Evolutionary conservation across 2,888 invertebrate species (phyloP), one percentile per base, ranked within the genome.

Genomic region (Dryadula phaetusa): DNA sequence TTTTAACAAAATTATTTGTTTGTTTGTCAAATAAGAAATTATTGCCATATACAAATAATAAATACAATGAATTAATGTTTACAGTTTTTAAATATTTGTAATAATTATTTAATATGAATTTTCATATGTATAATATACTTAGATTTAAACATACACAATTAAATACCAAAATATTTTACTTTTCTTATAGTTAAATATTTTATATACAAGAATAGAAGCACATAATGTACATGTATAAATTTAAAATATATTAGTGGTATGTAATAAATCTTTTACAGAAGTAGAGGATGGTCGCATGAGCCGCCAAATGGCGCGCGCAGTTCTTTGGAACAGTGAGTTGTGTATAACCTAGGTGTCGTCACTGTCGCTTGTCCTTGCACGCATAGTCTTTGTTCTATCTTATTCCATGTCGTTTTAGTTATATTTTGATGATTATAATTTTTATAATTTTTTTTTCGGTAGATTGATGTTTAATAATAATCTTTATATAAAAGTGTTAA

Each of bases 281-380:
- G 94, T 95, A 85, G 96, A 97, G 86, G 97, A 97, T 88, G 95
- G 95, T 83, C 95, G 96, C 82, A 95, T 96, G 93, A 95, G 95
- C 83, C 95, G 95, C 83, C 96, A 96, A 86, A 95, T 96, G 93
- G 94, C 94, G 76, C 94, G 96, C 81, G 96, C 96, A 83, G 96
- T 97, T 81, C 94, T 97, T 76, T 97, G 97, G 96, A 96, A 96
- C 93, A 96, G 97, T 96, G 94, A 96, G 96, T 95, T 82, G 69
- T 82, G 69, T 75, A 78, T 76, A 69, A 71, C 67, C 58, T 67
- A 67, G 67, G 82, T 82, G 82, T 78, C 79, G 72, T 72, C 82
- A 79, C 77, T 82, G 80, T 83, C 79, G 81, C 83, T 83, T 79
- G 49, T 64, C 5, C 61, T 69, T 63, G 73, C 75, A 76, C 75